phyloP scores from a whole-genome alignment of 92 coral and sea anemone species.

The Epizoanthus illoricatus region DNA sequence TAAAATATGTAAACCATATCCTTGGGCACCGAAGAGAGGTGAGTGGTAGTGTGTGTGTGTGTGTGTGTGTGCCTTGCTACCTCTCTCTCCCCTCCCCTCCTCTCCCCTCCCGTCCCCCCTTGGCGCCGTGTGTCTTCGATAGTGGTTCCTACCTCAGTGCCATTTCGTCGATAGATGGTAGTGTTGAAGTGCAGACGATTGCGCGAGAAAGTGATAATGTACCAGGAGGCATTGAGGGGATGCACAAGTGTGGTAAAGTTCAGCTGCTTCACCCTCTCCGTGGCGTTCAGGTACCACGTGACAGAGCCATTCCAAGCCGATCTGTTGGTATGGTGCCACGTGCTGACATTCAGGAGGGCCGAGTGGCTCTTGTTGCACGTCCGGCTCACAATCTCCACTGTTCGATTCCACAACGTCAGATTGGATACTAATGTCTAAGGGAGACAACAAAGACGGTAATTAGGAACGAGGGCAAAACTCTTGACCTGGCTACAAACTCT shows the following conservation, averaged over 20 bases:
- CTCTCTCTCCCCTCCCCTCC: too few relatives aligned
- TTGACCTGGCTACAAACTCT: too few relatives aligned
- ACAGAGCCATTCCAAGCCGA: constrained; percentile 63
- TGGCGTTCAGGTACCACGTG: constrained; percentile 57
- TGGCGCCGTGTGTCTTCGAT: too few relatives aligned
- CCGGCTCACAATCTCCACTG: constrained; percentile 56
- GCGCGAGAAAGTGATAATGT: constrained; percentile 47
- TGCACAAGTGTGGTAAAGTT: constrained; percentile 37
- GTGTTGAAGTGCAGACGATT: constrained; percentile 55
- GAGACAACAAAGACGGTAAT: background rate
- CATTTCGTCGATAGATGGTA: constrained; percentile 58
- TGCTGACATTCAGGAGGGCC: constrained; percentile 60
- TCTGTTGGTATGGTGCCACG: constrained; percentile 66
- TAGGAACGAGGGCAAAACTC: too few relatives aligned
- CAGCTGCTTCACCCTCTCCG: constrained; percentile 42
- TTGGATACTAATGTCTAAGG: constrained; percentile 50
- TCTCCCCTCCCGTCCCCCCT: too few relatives aligned
- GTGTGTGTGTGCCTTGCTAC: too few relatives aligned
- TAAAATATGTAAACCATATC: too few relatives aligned
- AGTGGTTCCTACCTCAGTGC: constrained; percentile 32
- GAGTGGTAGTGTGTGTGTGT: too few relatives aligned
- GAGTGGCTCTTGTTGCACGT: constrained; percentile 53
- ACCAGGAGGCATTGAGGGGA: constrained; percentile 51
- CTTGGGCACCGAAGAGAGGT: too few relatives aligned
- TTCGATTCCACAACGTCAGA: constrained; percentile 64